Evolutionary conservation across 2,113 vertebrate genomes (phyloP).

Genomic region (Pluvianellus socialis): DNA sequence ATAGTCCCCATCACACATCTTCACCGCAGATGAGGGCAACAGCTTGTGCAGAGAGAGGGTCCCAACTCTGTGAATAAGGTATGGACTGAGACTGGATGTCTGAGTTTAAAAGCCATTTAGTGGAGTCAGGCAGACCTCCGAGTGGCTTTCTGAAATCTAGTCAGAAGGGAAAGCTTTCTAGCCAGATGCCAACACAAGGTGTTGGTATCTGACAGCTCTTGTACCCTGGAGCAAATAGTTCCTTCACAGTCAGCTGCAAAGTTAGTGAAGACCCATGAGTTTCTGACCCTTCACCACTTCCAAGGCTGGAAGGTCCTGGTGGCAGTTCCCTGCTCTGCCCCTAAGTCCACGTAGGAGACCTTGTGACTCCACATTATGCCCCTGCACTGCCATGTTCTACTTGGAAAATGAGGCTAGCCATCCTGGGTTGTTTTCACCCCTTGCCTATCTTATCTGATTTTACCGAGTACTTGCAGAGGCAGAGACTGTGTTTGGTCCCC

Average conservation of each 20-base stretch:
- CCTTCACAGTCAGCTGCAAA: background rate
- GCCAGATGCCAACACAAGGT: background rate
- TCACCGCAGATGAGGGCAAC: background rate
- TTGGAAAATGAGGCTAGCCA: background rate
- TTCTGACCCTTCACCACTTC: background rate
- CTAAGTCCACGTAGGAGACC: background rate
- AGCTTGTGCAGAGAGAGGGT: background rate
- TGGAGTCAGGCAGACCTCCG: background rate
- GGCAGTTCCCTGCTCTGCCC: background rate
- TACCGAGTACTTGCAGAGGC: background rate
- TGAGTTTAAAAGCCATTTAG: background rate
- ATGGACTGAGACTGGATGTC: background rate
- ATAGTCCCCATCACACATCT: background rate
- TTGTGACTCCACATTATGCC: background rate
- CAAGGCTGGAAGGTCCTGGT: background rate
- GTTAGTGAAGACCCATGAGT: background rate
- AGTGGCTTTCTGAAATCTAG: background rate
- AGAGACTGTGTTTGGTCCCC: background rate
- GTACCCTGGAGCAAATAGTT: background rate
- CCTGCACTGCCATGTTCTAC: background rate
- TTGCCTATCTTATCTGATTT: background rate
- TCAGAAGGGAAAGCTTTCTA: background rate
- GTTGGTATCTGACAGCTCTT: background rate
- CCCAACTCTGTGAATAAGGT: background rate
- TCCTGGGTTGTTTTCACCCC: background rate